These are phyloP conservation scores for Physocephala rufipes DNA, from an alignment of 2,888 invertebrate species.

Conservation along the genomic window DNA sequence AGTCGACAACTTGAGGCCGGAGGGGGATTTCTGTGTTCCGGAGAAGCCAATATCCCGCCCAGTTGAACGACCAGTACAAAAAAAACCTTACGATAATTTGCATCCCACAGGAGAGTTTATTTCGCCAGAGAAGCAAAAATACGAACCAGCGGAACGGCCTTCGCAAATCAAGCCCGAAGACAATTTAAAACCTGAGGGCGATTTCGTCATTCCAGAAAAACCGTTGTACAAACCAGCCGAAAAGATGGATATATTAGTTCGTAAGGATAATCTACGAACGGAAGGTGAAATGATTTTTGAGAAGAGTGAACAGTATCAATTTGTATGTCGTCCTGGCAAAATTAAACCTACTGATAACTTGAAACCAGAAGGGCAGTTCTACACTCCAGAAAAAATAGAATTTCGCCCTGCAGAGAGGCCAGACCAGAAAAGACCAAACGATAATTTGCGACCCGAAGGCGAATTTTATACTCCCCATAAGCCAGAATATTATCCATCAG, in stretches of 20 bases:
- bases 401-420: conserved; percentile 68
- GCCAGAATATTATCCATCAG: conserved; percentile 56
- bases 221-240: conserved; percentile 68
- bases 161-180: conserved; percentile 66
- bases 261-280: conserved; percentile 68
- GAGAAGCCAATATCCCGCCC: conserved; percentile 55
- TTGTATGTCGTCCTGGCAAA: conserved; percentile 65
- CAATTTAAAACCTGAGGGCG: conserved; percentile 68
- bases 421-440: conserved; percentile 66
- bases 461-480: conserved; percentile 68
- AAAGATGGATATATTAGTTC: conserved; percentile 58
- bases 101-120: conserved; percentile 66
- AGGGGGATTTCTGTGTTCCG: conserved; percentile 67
- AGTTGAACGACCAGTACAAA: conserved; percentile 63
- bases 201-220: conserved; percentile 63
- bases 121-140: conserved; percentile 62
- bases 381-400: conserved; percentile 52
- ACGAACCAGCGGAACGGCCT: conserved; percentile 57
- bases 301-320: conserved; percentile 64
- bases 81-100: conserved; percentile 65
- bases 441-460: conserved; percentile 71
- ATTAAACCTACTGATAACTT: conserved; percentile 61
- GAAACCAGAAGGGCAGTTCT: conserved; percentile 70
- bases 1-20: conserved; percentile 69
- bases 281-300: conserved; percentile 71